Base-by-base conservation (phyloP, 2,113 vertebrate genomes). In the Myxocyprinus asiaticus region DNA sequence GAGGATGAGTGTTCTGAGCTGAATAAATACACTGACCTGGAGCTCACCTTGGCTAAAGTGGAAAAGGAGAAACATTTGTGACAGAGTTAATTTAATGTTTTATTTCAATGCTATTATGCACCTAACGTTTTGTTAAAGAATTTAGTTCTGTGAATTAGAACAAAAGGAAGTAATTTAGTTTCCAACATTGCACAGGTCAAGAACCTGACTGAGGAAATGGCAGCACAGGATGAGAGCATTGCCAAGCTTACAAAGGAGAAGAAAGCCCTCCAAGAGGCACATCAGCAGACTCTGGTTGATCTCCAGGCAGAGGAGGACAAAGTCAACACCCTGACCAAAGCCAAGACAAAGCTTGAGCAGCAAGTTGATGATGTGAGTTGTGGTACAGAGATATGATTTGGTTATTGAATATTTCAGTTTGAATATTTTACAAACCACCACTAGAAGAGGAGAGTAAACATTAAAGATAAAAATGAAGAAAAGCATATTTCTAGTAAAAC, bases 1-100 rank as follows among this genome's bases (percentile, higher is more conserved):
- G 94, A 94, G 55, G 94, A 94, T 1, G 94, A 94, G 78, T 94
- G 93, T 51, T 93, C 92, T 70, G 93, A 94, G 53, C 87, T 94
- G 7, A 94, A 94, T 88, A 94, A 93, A 79, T 93, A 94, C 33
- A 94, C 92, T 72, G 92, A 94, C 77, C 87, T 94, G 59, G 92
- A 94, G 82, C 83, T 94, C 43, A 94, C 93, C 0, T 80, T 94
- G 84, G 91, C 92, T 84, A 94, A 93, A 80, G 93, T 92, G 9
- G 93, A 94, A 56, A 93, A 91, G 78, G 93, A 94, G 77, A 94
- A 94, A 47, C 93, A 94, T 84, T 58, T 5, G 45, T 22, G 9
- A 47, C 22, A 33, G 22, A 33, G 22, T 33, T 33, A 3, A 33
- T 33, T 33, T 33, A 33, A 33, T 1, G 3, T 33, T 33, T 33